phyloP scores from a whole-genome alignment of 2,888 invertebrate species.

The Galeopsomyia nigrocyanea region DNA sequence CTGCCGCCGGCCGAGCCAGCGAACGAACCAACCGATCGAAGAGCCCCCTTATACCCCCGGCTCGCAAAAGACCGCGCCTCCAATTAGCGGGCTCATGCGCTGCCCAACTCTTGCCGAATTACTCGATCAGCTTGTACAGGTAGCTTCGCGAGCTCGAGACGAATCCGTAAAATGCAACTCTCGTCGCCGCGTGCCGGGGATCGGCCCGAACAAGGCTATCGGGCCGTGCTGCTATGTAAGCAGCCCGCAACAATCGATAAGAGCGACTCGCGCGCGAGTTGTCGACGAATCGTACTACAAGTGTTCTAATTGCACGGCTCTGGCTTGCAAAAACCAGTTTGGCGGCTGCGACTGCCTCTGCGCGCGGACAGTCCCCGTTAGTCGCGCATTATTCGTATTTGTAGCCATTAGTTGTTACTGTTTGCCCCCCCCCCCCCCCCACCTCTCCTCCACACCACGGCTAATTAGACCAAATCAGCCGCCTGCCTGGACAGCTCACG shows the following conservation, averaged over 20 bases:
- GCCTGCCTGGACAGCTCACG: neutral
- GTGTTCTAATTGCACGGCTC: constrained; percentile 1
- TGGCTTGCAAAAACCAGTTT: constrained; percentile 33
- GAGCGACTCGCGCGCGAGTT: neutral
- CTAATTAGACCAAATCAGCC: constrained; percentile 46
- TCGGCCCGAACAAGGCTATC: too few species aligned
- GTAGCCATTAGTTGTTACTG: constrained; percentile 44
- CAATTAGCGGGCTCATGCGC: constrained; percentile 52
- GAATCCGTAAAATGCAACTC: too few species aligned
- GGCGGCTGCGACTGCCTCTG: constrained; percentile 25
- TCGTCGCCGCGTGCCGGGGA: too few species aligned
- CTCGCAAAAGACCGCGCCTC: constrained; percentile 57
- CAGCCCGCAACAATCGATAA: too few species aligned
- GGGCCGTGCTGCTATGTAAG: too few species aligned
- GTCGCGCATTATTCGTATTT: constrained; percentile 23
- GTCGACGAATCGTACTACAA: constrained; percentile 2
- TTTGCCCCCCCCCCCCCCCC: too few species aligned
- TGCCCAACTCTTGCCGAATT: constrained; percentile 54
- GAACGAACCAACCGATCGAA: constrained; percentile 50
- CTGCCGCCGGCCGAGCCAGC: constrained; percentile 42
- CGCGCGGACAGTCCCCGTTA: constrained; percentile 26
- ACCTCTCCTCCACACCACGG: constrained; percentile 23
- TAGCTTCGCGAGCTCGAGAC: constrained; percentile 34
- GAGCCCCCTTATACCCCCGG: constrained; percentile 44
- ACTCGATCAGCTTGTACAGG: too few species aligned